These are phyloP conservation scores for Rhinopomastus cyanomelas DNA, from an alignment of 2,113 vertebrate species.

Conservation along the genomic window DNA sequence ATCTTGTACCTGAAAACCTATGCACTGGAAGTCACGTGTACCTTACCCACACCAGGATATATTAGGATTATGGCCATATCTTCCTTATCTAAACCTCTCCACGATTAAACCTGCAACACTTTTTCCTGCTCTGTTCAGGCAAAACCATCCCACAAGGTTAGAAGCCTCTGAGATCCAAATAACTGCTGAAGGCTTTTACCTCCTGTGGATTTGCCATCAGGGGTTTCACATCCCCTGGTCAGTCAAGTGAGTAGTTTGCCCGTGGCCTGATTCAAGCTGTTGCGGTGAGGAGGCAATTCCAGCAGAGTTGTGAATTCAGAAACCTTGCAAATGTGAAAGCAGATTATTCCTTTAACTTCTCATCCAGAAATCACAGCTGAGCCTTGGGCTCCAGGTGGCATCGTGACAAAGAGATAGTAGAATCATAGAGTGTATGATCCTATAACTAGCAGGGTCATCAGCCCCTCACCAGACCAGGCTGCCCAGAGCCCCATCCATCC, in stretches of 20 bases:
- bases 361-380: background rate
- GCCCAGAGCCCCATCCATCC: no score
- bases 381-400: background rate
- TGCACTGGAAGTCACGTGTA: background rate
- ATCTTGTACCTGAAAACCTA: no score
- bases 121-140: background rate
- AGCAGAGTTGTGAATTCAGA: background rate
- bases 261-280: background rate
- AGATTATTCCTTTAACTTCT: background rate
- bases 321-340: background rate
- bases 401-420: background rate
- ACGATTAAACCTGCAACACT: background rate
- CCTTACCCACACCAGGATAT: background rate
- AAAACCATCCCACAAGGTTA: background rate
- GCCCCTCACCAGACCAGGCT: no score
- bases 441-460: no score
- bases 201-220: background rate
- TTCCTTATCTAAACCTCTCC: background rate
- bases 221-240: background rate
- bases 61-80: background rate
- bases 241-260: background rate
- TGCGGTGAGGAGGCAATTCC: background rate
- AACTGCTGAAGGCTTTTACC: background rate
- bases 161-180: background rate
- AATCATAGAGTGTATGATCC: no score